Conservation (phyloP, 1,140 invertebrate species). For the Sycobia sp. region DNA sequence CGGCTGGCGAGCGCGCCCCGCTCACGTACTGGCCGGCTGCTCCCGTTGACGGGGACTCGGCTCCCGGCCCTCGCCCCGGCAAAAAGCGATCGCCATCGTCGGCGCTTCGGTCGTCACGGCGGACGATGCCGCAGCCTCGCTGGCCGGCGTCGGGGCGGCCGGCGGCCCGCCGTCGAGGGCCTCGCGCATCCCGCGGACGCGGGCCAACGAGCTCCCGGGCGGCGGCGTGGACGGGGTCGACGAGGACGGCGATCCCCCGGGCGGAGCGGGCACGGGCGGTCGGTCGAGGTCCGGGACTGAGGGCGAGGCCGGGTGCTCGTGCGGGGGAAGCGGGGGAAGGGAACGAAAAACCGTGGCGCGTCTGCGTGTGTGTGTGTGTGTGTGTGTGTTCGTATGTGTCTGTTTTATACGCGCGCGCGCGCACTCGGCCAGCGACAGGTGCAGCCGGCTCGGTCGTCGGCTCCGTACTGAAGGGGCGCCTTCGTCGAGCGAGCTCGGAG, state of each 20-base stretch:
- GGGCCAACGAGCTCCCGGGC: not conserved
- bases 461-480: slow-evolving; percentile 55
- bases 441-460: slow-evolving; percentile 53
- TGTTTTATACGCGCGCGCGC: no score
- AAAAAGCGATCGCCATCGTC: not conserved
- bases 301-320: not conserved
- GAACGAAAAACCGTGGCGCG: no score
- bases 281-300: not conserved
- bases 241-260: not conserved
- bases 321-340: no score
- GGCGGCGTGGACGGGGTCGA: not conserved
- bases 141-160: no score
- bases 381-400: not conserved
- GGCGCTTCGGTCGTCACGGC: no score
- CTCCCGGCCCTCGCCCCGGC: not conserved
- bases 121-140: no score
- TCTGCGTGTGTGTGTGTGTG: not conserved
- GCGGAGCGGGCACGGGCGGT: not conserved
- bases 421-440: slow-evolving; percentile 38
- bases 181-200: not conserved
- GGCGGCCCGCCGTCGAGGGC: not conserved
- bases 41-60: no score
- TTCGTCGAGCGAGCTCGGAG: no score
- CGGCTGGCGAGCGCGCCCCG: no score
- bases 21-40: not conserved